phyloP scores from a whole-genome alignment of 1,140 invertebrate genomes.

The Aphelenchoides besseyi region DNA sequence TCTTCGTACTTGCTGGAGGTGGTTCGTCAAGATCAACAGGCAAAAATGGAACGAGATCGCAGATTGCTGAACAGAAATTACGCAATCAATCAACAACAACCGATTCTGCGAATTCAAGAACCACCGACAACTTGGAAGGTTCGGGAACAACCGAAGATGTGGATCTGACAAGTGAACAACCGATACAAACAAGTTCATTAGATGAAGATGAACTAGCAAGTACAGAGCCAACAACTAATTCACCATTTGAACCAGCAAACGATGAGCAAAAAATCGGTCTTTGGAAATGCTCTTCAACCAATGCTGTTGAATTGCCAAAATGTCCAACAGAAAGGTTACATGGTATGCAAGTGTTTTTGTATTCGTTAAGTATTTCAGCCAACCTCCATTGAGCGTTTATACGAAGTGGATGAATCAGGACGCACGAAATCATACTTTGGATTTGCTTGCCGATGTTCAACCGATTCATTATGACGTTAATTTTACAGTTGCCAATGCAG shows the following conservation, averaged over 20 bases:
- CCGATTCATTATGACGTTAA: conserved; percentile 28
- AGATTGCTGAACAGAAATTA: neutral
- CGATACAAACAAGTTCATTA: neutral
- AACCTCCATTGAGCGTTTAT: neutral
- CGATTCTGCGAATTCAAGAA: neutral
- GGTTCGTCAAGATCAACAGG: neutral
- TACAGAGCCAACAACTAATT: neutral
- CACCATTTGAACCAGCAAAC: neutral
- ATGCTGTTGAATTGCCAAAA: neutral
- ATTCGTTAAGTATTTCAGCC: neutral
- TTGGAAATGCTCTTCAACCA: neutral
- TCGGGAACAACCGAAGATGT: neutral
- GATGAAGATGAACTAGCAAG: neutral
- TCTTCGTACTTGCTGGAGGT: neutral
- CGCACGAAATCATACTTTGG: neutral
- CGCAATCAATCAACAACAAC: neutral
- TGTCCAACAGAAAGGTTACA: neutral
- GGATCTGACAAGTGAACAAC: neutral
- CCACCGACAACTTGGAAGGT: neutral
- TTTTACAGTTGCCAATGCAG: conserved; percentile 18
- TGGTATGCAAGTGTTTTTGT: too few relatives aligned
- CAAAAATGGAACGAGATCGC: neutral
- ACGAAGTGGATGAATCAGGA: neutral
- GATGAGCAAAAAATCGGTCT: neutral
- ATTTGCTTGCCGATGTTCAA: conserved; percentile 2